A percentile compares a stretch with the other conserved stretches of the same genome.
Conservation (phyloP, 2,888 invertebrate genomes). For the Aricia artaxerxes region DNA sequence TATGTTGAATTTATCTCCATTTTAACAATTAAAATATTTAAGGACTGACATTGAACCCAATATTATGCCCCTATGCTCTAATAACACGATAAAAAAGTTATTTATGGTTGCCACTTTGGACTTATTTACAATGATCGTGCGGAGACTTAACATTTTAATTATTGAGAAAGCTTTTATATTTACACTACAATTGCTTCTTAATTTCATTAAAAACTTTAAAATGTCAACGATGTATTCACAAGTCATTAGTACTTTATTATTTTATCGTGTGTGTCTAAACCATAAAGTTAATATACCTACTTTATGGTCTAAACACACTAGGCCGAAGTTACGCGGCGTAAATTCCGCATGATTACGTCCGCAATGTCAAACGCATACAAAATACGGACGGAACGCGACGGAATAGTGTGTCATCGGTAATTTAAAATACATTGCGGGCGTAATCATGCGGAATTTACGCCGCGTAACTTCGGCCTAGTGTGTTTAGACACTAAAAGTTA, state of each 20-base stretch:
- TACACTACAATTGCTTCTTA: background rate
- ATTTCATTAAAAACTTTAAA: background rate
- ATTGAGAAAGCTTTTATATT: background rate
- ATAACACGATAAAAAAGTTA: conserved; percentile 62
- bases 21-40: conserved; percentile 35
- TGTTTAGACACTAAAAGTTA: background rate
- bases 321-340: no score
- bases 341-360: no score
- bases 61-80: conserved; percentile 53
- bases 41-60: conserved; percentile 46
- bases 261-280: background rate
- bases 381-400: no score
- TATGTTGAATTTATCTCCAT: conserved; percentile 28
- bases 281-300: no score
- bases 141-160: conserved; percentile 30
- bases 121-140: conserved; percentile 22
- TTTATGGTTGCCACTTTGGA: conserved; percentile 56
- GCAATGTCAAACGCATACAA: no score
- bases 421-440: no score
- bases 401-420: no score
- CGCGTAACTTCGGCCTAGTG: no score
- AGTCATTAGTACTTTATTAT: background rate
- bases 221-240: background rate
- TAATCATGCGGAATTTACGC: no score
- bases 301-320: no score